Evolutionary conservation across 2,113 vertebrate species (phyloP).

Genomic region (Coptodon rendalli): DNA sequence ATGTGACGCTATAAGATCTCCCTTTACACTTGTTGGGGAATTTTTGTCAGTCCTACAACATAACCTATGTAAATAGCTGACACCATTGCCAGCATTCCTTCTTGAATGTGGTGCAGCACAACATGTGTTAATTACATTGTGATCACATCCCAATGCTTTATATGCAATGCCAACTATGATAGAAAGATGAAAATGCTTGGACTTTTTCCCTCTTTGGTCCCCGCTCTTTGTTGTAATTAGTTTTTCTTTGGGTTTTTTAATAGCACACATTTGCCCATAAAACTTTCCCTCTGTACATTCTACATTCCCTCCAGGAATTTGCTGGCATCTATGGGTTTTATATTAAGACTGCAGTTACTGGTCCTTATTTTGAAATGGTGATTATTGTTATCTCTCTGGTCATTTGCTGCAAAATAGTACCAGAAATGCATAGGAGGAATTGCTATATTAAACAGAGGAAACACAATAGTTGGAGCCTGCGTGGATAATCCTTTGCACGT

Average conservation of each 20-base stretch:
- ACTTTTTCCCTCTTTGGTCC: not conserved
- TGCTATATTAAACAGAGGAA: not conserved
- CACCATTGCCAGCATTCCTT: not conserved
- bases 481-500: not conserved
- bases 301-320: not conserved
- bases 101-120: not conserved
- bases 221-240: not conserved
- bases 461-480: not conserved
- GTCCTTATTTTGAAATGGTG: not conserved
- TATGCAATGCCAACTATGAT: not conserved
- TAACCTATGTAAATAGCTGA: not conserved
- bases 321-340: not conserved
- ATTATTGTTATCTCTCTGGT: not conserved
- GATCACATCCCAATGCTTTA: not conserved
- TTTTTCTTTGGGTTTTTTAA: not conserved
- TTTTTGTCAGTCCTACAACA: not conserved
- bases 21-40: not conserved
- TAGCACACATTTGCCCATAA: not conserved
- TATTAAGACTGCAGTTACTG: not conserved
- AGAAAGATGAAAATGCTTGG: not conserved
- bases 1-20: not conserved
- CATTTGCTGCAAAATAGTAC: not conserved
- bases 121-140: not conserved
- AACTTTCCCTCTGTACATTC: not conserved
- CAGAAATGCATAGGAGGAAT: not conserved